These are phyloP conservation scores for Microcaecilia unicolor DNA, from an alignment of 2,797 vertebrate genomes.

Conservation along the genomic window DNA sequence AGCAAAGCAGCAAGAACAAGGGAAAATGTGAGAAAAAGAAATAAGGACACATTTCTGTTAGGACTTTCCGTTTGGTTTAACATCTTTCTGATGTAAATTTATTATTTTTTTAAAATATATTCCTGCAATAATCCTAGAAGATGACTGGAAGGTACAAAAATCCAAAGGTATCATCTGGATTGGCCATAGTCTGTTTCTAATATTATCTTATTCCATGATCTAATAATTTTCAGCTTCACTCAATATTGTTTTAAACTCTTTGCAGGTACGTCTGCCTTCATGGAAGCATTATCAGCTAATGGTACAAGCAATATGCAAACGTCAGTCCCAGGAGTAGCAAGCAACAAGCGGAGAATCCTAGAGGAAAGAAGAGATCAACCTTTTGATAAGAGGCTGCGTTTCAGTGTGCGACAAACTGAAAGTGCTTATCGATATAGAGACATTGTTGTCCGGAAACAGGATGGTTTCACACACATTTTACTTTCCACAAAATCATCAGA, in stretches of 20 bases:
- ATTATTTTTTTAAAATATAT: no score
- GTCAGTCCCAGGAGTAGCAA: slow-evolving; percentile 54
- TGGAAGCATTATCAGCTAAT: slow-evolving; percentile 73
- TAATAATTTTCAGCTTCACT: no score
- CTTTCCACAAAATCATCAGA: slow-evolving; percentile 93
- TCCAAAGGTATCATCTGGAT: no score
- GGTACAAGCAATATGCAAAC: slow-evolving; percentile 64
- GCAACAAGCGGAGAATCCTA: slow-evolving; percentile 71
- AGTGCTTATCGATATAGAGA: slow-evolving; percentile 93
- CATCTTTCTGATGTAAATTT: no score
- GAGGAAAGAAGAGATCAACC: slow-evolving; percentile 77
- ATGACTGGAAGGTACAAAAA: no score
- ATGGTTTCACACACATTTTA: slow-evolving; percentile 92
- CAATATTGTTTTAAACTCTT: slow-evolving; percentile 21
- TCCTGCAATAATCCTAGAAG: no score
- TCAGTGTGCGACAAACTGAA: slow-evolving; percentile 91
- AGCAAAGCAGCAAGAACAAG: no score
- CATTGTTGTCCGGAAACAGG: slow-evolving; percentile 92
- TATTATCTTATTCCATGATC: no score
- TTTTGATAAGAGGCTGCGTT: slow-evolving; percentile 86
- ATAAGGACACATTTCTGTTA: no score
- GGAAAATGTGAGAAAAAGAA: no score
- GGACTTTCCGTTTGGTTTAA: no score
- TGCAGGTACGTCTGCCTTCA: slow-evolving; percentile 66
- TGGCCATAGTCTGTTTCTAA: no score